Evolutionary conservation across 2,888 invertebrate genomes (phyloP).

Genomic region (Caenorhabditis panamensis): DNA sequence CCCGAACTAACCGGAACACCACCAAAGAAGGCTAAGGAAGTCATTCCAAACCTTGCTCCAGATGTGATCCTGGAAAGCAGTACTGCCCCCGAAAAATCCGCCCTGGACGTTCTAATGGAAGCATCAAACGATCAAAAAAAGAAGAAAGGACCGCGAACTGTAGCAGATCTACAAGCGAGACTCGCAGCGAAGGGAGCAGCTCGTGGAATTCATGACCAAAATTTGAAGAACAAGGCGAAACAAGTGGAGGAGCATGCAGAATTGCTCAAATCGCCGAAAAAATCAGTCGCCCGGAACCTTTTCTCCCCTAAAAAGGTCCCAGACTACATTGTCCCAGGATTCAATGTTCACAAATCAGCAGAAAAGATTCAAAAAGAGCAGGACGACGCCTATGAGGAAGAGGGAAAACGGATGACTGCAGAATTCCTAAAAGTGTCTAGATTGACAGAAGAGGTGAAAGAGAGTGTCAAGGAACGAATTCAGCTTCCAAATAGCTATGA

Average conservation of each 20-base stretch:
- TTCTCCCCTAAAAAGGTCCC: slow-evolving; percentile 49
- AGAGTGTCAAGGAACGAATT: slow-evolving; percentile 22
- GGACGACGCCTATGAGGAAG: slow-evolving; percentile 47
- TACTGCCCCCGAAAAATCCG: slow-evolving; percentile 26
- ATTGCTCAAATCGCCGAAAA: slow-evolving; percentile 55
- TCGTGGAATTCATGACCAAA: slow-evolving; percentile 49
- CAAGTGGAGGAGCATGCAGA: slow-evolving; percentile 55
- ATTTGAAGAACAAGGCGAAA: slow-evolving; percentile 56
- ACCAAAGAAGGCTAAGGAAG: slow-evolving; percentile 42
- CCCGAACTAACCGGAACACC: slow-evolving; percentile 48
- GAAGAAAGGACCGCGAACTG: slow-evolving; percentile 41
- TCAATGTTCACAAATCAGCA: slow-evolving; percentile 44
- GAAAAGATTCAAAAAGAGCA: slow-evolving; percentile 50
- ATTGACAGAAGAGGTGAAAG: slow-evolving; percentile 50
- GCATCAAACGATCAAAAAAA: slow-evolving; percentile 19
- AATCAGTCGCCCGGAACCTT: slow-evolving; percentile 29
- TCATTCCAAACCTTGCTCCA: too few species aligned
- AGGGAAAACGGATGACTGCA: slow-evolving; percentile 30
- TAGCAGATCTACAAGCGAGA: slow-evolving; percentile 57
- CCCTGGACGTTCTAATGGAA: slow-evolving; percentile 43
- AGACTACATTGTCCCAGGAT: slow-evolving; percentile 44
- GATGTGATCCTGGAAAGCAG: slow-evolving; percentile 24
- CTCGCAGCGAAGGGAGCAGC: slow-evolving; percentile 56
- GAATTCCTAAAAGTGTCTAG: slow-evolving; percentile 47
- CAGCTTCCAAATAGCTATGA: slow-evolving; percentile 44